A percentile compares a stretch with the other conserved stretches of the same genome.
These are phyloP conservation scores for silkworm (Bombyx mori) DNA, from an alignment of 1,140 invertebrate genomes.

Conservation along the genomic window ASM3026992v2 NC_085114.1:7726501-7727000, in stretches of 20 bases:
- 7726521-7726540: conserved; percentile 49
- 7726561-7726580: conserved; percentile 52
- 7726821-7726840: conserved; percentile 15
- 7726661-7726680: conserved; percentile 35
- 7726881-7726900: not conserved
- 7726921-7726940: too few relatives aligned
- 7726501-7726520: conserved; percentile 32
- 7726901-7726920: too few relatives aligned
- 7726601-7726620: conserved; percentile 62
- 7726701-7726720: conserved; percentile 29
- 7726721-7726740: conserved; percentile 20
- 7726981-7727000: too few relatives aligned
- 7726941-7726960: too few relatives aligned
- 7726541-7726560: conserved; percentile 61
- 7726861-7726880: conserved; percentile 22
- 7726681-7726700: conserved; percentile 27
- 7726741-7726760: conserved; percentile 37
- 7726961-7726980: too few relatives aligned
- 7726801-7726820: conserved; percentile 64
- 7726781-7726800: conserved; percentile 14
- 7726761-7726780: conserved; percentile 27
- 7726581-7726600: conserved; percentile 45
- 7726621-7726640: conserved; percentile 50
- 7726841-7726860: conserved; percentile 49
- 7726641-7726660: conserved; percentile 44